Base-by-base conservation (phyloP, 2,113 vertebrate genomes). In the Gnathonemus echidnorhynchus region DNA sequence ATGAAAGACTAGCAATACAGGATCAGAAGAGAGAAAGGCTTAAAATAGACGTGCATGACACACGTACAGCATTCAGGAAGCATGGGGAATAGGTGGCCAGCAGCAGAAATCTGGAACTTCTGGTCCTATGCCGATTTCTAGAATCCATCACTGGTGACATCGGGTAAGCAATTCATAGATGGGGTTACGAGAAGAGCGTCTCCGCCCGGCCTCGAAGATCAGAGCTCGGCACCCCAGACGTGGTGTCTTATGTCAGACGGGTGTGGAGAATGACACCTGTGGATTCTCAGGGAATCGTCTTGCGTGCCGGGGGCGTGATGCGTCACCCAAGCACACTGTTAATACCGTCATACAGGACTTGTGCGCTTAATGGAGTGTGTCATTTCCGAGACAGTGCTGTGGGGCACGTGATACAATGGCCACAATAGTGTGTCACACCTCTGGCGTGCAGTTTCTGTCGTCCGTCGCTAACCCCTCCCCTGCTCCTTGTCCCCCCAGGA, bases 401-500 rank as follows among this genome's bases (percentile, higher is more conserved):
- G 21, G 24, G 17, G 87, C 27, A 39, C 5, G 21, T 2, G 56
- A 21, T 24, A 8, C 6, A 9, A 9, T n/a, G 56, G 19, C 1
- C 56, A 2, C 56, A 8, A 0, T 62, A 62, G 24, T 31, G 74
- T 56, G 21, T 89, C 58, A 46, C 21, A n/a, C 21, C 39, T 42
- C 3, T 17, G 7, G 31, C 6, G 19, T 89, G n/a, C 3, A 21
- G 70, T 74, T 86, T 46, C 62, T 13, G 62, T 31, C 62, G n/a
- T 31, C 62, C 10, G 10, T 70, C 62, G 10, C n/a, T 31, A 31
- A 70, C n/a, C 62, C 62, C 62, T 13, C 10, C 10, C n/a, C 46
- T 15, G 2, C n/a, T 46, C 24, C 15, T 45, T 89, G 27, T 45
- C n/a, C 17, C 80, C 27, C 19, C 92, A 99, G 98, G 98, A 99